Evolutionary conservation across 2,113 vertebrate species (phyloP).

Genomic region (Bubo scandiacus): DNA sequence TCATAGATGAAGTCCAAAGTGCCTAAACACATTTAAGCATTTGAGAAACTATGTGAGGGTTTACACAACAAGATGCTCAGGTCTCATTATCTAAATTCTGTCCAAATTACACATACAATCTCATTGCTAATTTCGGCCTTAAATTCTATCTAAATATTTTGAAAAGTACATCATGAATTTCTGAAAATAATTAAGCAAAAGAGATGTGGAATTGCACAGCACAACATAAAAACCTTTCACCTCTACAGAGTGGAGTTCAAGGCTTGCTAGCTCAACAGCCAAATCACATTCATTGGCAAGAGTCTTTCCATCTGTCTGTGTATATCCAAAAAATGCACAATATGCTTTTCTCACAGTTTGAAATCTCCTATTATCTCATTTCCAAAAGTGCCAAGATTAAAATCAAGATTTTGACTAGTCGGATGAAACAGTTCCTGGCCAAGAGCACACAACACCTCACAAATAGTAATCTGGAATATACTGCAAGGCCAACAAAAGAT

Average conservation of each 20-base stretch:
- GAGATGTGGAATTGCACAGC: not conserved
- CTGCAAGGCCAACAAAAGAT: not conserved
- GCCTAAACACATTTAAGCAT: not conserved
- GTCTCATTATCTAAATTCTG: not conserved
- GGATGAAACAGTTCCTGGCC: not conserved
- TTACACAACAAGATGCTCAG: not conserved
- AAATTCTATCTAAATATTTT: not conserved
- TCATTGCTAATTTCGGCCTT: not conserved
- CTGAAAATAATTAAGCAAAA: not conserved
- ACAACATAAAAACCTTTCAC: not conserved
- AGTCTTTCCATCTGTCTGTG: not conserved
- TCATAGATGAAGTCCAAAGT: not conserved
- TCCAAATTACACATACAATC: not conserved
- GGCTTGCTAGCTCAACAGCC: not conserved
- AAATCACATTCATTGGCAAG: not conserved
- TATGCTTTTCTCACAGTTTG: conserved; percentile 13
- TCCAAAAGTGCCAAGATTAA: not conserved
- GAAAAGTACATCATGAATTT: not conserved
- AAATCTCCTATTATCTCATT: conserved; percentile 10
- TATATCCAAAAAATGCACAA: not conserved
- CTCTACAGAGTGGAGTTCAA: not conserved
- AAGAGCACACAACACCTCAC: not conserved
- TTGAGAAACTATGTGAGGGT: not conserved
- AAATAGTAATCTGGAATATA: not conserved
- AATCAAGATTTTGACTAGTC: not conserved